Evolutionary conservation across 1,140 invertebrate species (phyloP), one percentile per base, ranked within the genome.

Genomic region (Marisa cornuarietis): DNA sequence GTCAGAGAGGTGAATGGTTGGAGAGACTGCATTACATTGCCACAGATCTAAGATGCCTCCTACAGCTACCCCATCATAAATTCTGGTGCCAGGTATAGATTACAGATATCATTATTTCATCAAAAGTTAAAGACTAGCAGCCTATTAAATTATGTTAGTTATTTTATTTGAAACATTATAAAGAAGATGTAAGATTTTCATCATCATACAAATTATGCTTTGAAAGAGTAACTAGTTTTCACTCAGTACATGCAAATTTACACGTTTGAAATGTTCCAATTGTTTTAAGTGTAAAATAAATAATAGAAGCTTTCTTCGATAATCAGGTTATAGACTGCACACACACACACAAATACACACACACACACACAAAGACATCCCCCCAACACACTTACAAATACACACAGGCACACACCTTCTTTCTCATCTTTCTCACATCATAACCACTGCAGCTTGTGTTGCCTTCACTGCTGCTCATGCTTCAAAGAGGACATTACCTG

Each of bases 61-160:
- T 94, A 1, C 85, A 89, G 77, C 84, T 93, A 66, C 91, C 92
- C 58, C 93, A 93, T 85, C 88, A 82, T 86, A 95, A 94, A 87
- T 96, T 96, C 91, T 96, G 96, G 95, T 96, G 95, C 31, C 94
- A 95, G 88, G 91, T 96, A 13, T 62, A 71, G 3, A 42, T 9
- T 52, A 54, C 66, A 14, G 7, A 42, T 9, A 22, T 58, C 8
- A 11, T 14, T 58, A 58, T 8, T 58, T 58, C 16, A 51, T 78
- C 22, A 18, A 61, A 61, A 58, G 14, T 49, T 49, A 69, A 24
- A 52, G 22, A 22, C 16, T 95, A 90, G 96, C 95, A 95, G 95
- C 94, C 16, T 94, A 94, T 85, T 89, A 51, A 54, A 58, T 31
- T 14, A 73, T 8, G 52, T 11, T 22, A 68, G n/a, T n/a, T 31